Conservation (phyloP, 2,888 invertebrate species). For the Lymantria monacha region DNA sequence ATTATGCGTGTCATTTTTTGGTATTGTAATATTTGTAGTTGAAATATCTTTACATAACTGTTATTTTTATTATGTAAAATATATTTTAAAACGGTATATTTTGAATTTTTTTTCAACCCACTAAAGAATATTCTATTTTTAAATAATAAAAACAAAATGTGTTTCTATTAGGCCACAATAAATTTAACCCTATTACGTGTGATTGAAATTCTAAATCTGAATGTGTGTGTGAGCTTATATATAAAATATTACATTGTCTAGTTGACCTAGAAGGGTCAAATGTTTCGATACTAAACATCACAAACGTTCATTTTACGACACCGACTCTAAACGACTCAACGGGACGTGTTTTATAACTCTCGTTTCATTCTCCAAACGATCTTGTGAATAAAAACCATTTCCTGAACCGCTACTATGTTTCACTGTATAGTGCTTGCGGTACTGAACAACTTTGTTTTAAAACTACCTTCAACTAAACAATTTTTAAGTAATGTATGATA, state of each 20-base stretch:
- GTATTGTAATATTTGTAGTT: too few relatives aligned
- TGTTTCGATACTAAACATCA: background rate
- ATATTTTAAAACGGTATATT: too few relatives aligned
- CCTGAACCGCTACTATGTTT: background rate
- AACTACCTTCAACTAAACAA: too few relatives aligned
- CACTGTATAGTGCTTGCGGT: background rate
- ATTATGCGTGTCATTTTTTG: too few relatives aligned
- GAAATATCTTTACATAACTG: too few relatives aligned
- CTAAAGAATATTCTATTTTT: background rate
- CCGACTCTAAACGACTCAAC: background rate
- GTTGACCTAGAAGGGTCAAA: background rate
- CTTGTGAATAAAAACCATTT: background rate
- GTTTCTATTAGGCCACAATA: background rate
- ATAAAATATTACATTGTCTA: background rate
- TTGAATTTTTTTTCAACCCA: too few relatives aligned
- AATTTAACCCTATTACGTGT: background rate
- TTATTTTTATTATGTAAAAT: too few relatives aligned
- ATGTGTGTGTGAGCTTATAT: too few relatives aligned
- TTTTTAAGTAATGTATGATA: too few relatives aligned
- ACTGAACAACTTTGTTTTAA: too few relatives aligned
- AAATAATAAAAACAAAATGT: too few relatives aligned
- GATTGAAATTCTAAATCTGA: too few relatives aligned
- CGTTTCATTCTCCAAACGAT: slow-evolving; percentile 1
- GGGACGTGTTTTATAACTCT: background rate
- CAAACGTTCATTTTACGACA: slow-evolving; percentile 1